Base-by-base conservation (phyloP, 2,797 vertebrate species). In the Eulemur coronatus region DNA sequence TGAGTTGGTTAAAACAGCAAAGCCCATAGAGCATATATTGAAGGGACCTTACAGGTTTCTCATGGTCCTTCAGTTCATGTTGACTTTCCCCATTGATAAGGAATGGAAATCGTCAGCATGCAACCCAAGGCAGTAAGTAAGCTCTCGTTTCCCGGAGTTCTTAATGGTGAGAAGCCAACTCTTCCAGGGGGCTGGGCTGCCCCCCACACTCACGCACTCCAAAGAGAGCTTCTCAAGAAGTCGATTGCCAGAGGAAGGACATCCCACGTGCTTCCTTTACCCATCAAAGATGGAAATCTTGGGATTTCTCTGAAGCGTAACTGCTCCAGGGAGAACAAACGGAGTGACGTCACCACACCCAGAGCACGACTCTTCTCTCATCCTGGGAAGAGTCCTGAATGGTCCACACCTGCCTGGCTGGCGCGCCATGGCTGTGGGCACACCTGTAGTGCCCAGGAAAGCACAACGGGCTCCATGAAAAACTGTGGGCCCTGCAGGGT, bases 341-440 rank as follows among this genome's bases (percentile, higher is more conserved):
- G 1, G 24, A 28, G 15, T 11, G n/a, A 28, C 18, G 4, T 26
- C 4, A 18, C 18, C 13, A 1, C 7, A 24, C 17, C 28, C 10
- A 35, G 30, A 69, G 12, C 0, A 26, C 0, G 30, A 46, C 4
- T 73, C 70, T 57, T 75, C 69, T 24, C 38, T 48, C 33, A 61
- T 38, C 4, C 24, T 52, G 0, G 7, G 22, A 94, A 33, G n/a
- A 24, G 11, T 46, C 48, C 46, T 52, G 17, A 55, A 5, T 8
- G 22, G 33, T 4, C 15, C 10, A 46, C 2, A 10, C 11, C 22
- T 17, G 7, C 28, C 33, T 13, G 4, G 63, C 38, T 7, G 22
- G 30, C 43, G 52, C 4, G 2, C 38, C 13, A 30, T 2, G 26
- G 65, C 5, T 26, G 17, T 10, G 48, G 6, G 18, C 7, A 26